Evolutionary conservation across 2,888 invertebrate genomes (phyloP).

Genomic region (Cordylochernes scorpioides): DNA sequence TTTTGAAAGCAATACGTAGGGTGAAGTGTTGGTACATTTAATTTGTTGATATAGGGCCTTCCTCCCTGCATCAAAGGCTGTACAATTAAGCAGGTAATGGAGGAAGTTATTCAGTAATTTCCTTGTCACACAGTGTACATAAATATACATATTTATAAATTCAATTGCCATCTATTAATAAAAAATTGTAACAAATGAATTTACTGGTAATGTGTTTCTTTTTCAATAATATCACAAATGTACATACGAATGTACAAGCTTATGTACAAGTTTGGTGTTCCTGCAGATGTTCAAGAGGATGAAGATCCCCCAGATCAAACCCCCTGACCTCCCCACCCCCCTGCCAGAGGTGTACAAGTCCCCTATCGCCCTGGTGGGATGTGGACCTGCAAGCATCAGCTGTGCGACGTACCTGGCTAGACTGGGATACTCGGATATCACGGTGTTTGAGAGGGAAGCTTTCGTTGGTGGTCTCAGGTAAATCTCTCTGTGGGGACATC

Average conservation of each 20-base stretch:
- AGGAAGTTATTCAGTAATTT: too few species aligned
- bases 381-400: constrained; percentile 83
- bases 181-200: too few species aligned
- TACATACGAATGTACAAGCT: not conserved
- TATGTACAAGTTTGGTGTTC: constrained; percentile 2
- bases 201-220: not conserved
- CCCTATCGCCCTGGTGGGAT: constrained; percentile 65
- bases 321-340: constrained; percentile 32
- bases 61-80: too few species aligned
- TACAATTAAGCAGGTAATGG: too few species aligned
- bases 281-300: constrained; percentile 63
- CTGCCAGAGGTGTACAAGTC: constrained; percentile 25
- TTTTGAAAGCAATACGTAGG: too few species aligned
- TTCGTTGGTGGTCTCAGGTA: constrained; percentile 73
- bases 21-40: too few species aligned
- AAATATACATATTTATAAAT: too few species aligned
- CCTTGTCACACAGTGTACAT: too few species aligned
- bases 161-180: too few species aligned
- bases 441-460: constrained; percentile 63
- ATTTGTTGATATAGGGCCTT: too few species aligned
- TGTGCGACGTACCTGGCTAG: constrained; percentile 86
- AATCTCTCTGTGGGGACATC: too few species aligned
- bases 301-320: constrained; percentile 61
- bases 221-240: not conserved
- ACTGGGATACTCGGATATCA: constrained; percentile 66